These are phyloP conservation scores for Eupithecia abbreviata DNA, from an alignment of 2,888 invertebrate species.

Conservation along the genomic window DNA sequence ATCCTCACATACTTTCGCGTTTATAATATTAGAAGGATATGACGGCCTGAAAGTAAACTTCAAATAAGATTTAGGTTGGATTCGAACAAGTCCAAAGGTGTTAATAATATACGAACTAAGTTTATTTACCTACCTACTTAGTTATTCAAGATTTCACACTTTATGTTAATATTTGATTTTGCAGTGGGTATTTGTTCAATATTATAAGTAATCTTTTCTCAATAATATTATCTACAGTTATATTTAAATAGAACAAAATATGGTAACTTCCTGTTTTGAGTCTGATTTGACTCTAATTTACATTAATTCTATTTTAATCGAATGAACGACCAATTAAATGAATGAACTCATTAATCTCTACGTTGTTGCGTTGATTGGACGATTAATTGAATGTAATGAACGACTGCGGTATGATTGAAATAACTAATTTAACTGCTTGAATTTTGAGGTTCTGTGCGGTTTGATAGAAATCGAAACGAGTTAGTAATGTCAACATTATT, in stretches of 20 bases:
- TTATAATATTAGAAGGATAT: not conserved
- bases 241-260: not conserved
- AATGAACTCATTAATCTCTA: constrained; percentile 22
- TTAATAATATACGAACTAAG: not conserved
- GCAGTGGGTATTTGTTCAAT: not conserved
- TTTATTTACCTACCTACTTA: not conserved
- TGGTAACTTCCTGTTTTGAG: not conserved
- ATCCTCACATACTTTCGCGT: no score
- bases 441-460: not conserved
- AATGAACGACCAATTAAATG: constrained; percentile 20
- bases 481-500: not conserved
- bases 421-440: not conserved
- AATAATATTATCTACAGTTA: not conserved
- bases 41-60: not conserved
- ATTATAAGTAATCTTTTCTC: not conserved
- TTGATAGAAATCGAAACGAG: not conserved
- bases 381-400: constrained; percentile 53
- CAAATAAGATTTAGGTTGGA: not conserved
- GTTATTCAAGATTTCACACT: constrained; percentile 11
- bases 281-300: constrained; percentile 5
- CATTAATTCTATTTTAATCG: constrained; percentile 8
- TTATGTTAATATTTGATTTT: constrained; percentile 10
- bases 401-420: not conserved
- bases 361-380: constrained; percentile 52
- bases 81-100: constrained; percentile 2